phyloP scores from a whole-genome alignment of 92 coral and sea anemone genomes.

The Phymanthus crucifer region DNA sequence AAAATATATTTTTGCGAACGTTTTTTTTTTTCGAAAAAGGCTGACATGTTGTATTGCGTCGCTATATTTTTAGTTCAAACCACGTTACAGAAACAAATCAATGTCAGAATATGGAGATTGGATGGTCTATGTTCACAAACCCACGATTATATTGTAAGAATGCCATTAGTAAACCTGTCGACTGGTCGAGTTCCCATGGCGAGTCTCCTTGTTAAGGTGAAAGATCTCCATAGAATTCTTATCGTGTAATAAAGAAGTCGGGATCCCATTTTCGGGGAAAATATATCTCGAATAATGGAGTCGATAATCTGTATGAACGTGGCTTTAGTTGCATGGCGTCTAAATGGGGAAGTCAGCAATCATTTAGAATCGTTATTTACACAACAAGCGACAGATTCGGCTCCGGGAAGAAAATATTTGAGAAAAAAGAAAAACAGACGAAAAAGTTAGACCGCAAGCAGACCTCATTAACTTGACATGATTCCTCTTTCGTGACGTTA shows the following conservation, averaged over 20 bases:
- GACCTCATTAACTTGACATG: too few species aligned
- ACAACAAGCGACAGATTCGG: not conserved
- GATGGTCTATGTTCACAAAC: too few species aligned
- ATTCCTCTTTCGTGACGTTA: too few species aligned
- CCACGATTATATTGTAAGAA: not conserved
- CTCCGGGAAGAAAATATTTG: not conserved
- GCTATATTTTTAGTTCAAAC: too few species aligned
- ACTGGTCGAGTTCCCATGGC: not conserved
- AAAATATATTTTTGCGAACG: not conserved
- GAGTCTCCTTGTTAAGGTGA: not conserved
- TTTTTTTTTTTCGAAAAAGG: too few species aligned
- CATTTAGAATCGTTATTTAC: not conserved
- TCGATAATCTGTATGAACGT: not conserved
- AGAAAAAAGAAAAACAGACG: not conserved
- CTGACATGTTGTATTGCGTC: too few species aligned
- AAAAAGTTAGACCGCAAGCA: too few species aligned
- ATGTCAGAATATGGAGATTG: too few species aligned
- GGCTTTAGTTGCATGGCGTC: not conserved
- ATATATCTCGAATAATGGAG: not conserved
- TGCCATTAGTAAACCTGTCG: not conserved
- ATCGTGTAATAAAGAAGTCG: not conserved
- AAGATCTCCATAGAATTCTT: not conserved
- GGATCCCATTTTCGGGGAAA: conserved; percentile 1
- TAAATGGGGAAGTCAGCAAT: not conserved
- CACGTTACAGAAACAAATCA: too few species aligned